Evolutionary conservation across 2,888 invertebrate species (phyloP).

Genomic region (Alsophila aescularia): DNA sequence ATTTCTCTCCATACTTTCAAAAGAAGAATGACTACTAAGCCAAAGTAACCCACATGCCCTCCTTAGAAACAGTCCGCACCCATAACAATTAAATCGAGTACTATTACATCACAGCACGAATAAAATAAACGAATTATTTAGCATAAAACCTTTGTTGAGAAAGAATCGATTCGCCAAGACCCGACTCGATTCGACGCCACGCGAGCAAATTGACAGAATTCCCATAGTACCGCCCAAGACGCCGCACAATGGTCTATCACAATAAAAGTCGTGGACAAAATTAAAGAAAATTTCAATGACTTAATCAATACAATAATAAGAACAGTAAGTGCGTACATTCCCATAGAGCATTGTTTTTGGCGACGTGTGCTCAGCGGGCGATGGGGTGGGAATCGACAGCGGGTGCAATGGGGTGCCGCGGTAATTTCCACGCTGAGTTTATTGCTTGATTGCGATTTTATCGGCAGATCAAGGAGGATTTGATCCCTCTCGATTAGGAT

Average conservation of each 20-base stretch:
- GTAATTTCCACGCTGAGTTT: conserved; percentile 64
- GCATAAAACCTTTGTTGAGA: conserved; percentile 66
- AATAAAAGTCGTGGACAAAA: conserved; percentile 60
- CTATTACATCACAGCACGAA: conserved; percentile 49
- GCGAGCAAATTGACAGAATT: conserved; percentile 80
- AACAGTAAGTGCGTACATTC: conserved; percentile 63
- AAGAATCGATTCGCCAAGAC: conserved; percentile 41
- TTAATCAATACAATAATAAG: conserved; percentile 80
- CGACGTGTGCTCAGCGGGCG: conserved; percentile 60
- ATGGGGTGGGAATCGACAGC: conserved; percentile 74
- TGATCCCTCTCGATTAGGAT: conserved; percentile 53
- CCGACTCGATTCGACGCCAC: conserved; percentile 70
- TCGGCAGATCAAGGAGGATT: conserved; percentile 74
- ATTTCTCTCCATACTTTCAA: conserved; percentile 16
- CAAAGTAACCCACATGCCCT: conserved; percentile 26
- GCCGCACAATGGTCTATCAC: conserved; percentile 61
- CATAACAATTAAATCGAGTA: conserved; percentile 70
- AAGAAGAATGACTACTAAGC: conserved; percentile 12
- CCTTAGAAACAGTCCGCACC: conserved; percentile 46
- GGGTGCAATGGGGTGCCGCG: conserved; percentile 57
- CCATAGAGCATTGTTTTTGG: conserved; percentile 78
- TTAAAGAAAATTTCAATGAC: conserved; percentile 75
- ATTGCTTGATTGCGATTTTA: conserved; percentile 82
- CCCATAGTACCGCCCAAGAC: conserved; percentile 78
- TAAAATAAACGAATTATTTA: conserved; percentile 74